Base-by-base conservation (phyloP, 2,888 invertebrate species). In the Tetragnatha montana region DNA sequence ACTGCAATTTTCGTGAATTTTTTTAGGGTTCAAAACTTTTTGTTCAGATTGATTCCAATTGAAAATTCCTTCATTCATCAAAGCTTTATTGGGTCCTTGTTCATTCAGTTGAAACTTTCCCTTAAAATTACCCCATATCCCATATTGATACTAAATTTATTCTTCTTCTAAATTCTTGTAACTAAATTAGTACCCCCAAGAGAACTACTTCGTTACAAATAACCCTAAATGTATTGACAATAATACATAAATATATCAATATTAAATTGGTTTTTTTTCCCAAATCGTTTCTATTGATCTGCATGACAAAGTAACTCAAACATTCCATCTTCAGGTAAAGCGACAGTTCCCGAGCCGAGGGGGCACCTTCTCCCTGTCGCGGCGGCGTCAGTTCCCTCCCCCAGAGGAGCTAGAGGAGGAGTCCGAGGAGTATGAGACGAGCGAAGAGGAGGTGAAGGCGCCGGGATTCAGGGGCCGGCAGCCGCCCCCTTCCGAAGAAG, bases 311-410 rank as follows among this genome's bases (percentile, higher is more conserved):
- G n/a, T 21, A 51, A 21, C 0, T 49, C n/a, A 22, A 51, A 79
- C 17, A 50, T 81, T 21, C 14, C n/a, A 12, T 1, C 19, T 12
- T 0, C 47, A 90, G 90, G 87, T 83, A 8, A 90, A 90, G 70
- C 82, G 90, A 0, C 90, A 90, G 81, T 12, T 49, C 47, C 87
- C 90, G 6, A n/a, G 80, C 0, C 71, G 89, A 68, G 89, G 85
- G 12, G 73, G 47, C 19, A 51, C 71, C 14, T 69, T 90, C 69
- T 87, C 90, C 7, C 51, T 90, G 17, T 90, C 90, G 12, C 35
- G 90, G 74, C 83, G 90, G n/a, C 68, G 90, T 14, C 90, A 90
- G 50, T 90, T 95, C 21, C 88, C 91, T 1, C 85, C 91, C 60
- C 91, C 91, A 3, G 91, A 88, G 69, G 91, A 91, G 51, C 35